Evolutionary conservation across 1,140 invertebrate genomes (phyloP), one percentile per base, ranked within the genome.

Genomic region (Halictus rubicundus): DNA sequence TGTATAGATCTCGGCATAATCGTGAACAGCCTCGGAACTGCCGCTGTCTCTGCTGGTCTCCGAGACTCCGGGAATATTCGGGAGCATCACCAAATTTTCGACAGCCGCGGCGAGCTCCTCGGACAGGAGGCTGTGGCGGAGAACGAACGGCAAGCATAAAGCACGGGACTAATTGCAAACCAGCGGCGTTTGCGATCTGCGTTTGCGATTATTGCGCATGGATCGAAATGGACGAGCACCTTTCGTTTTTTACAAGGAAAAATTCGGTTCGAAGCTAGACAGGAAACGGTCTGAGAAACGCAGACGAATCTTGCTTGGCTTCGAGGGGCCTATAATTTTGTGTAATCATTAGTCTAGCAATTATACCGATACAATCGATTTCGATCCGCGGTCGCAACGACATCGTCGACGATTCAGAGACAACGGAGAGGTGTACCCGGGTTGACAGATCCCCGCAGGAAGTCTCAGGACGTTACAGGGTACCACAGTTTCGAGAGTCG

Each of bases 1-100:
- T n/a, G 97, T 98, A 87, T 98, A 98, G 78, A 98, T 98, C 92
- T 98, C 97, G 10, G 97, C 97, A 90, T 98, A 98, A 90, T 98
- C 97, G 89, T 98, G 97, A 5, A 96, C 95, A 12, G 97, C 95
- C 88, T 97, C 96, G 21, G 92, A 93, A 74, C 90, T 89, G 12
- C 89, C 90, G 72, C 92, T 92, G 71, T 91, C 89, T 23, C 91
- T 85, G 78, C 87, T 92, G 19, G 78, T 87, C 61, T 92, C 91
- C 60, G 90, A 88, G 10, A 86, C 89, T 8, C 89, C 85, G 49
- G 89, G 85, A 76, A 92, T 90, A 63, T 84, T 92, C 12, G 92
- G 92, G 60, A 92, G 14, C 90, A 92, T 91, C 49, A 92, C 92
- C 9, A 93, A 83, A 74, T 92, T 92, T 69, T 93, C 91, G 32